Evolutionary conservation across 2,797 vertebrate species (phyloP), one percentile per base, ranked within the genome.

Genomic region (Fringilla coelebs): DNA sequence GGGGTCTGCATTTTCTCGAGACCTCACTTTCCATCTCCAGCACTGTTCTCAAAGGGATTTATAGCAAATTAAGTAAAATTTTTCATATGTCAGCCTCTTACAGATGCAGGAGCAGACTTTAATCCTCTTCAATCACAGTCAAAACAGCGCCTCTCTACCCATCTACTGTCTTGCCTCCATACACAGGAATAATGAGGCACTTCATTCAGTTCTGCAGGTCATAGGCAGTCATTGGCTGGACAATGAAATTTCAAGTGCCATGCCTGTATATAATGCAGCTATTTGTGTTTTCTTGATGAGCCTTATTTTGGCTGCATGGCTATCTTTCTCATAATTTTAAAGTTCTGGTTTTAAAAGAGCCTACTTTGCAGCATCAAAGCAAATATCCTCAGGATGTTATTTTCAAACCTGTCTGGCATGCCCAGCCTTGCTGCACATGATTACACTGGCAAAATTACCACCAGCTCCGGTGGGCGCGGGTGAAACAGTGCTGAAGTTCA

Each of bases 381-480:
- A 80, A 88, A 76, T 38, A 49, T 4, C 43, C 36, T 60, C 17
- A 18, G 38, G 34, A 58, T 3, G 15, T 20, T 40, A 11, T n/a
- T 91, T 58, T 67, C 54, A 88, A 41, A 61, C 46, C 34, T 31
- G 25, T 36, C 19, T 31, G n/a, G 48, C 87, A 82, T 24, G 67
- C 75, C 52, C 54, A 57, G 12, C 15, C 81, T 32, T 15, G 4
- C 18, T 51, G 46, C 10, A 28, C 51, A 49, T 16, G 13, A 78
- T 70, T 17, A 29, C 0, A 3, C 29, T 16, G 26, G 48, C 31
- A 89, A 88, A 83, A 88, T 36, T 38, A 41, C 41, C 72, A 48
- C 6, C 46, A 34, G 0, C 38, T 45, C 43, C 0, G 0, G 51
- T 15, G 58, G 54, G 70, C 9, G 2, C 52, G 63, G 24, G 78